Conservation (phyloP, 2,888 invertebrate genomes). For the Druceiella hillmani region DNA sequence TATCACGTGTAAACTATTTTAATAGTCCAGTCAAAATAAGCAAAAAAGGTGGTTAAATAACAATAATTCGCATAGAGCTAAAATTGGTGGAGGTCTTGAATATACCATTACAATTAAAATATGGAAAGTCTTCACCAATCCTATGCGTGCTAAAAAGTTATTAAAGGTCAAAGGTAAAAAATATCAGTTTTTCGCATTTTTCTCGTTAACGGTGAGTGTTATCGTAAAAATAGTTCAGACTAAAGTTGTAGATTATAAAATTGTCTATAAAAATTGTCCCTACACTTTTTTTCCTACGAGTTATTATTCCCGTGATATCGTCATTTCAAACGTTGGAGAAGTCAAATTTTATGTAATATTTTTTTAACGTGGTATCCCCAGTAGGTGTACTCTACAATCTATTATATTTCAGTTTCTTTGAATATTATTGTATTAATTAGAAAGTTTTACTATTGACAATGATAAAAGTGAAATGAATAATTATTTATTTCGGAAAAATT, state of each 20-base stretch:
- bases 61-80: neutral
- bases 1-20: too few species aligned
- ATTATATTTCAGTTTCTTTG: conserved; percentile 11
- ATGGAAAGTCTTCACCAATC: conserved; percentile 4
- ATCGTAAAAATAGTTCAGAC: conserved; percentile 16
- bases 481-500: too few species aligned
- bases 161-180: conserved; percentile 14
- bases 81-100: conserved; percentile 3
- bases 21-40: too few species aligned
- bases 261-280: conserved; percentile 18
- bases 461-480: conserved; percentile 10
- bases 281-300: conserved; percentile 15
- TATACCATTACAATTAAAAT: conserved; percentile 6
- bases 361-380: conserved; percentile 14
- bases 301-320: conserved; percentile 16
- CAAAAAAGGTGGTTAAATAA: neutral
- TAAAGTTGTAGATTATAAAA: conserved; percentile 19
- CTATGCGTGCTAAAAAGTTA: conserved; percentile 5
- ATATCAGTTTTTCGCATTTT: conserved; percentile 17
- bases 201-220: conserved; percentile 18
- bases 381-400: conserved; percentile 11
- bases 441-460: conserved; percentile 11
- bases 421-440: conserved; percentile 7
- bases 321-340: conserved; percentile 15
- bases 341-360: conserved; percentile 15